Percentiles rank a stretch among this genome's conserved stretches.
These are phyloP conservation scores for Caenorhabditis doughertyi DNA, from an alignment of 2,888 invertebrate species.

Conservation along the genomic window DNA sequence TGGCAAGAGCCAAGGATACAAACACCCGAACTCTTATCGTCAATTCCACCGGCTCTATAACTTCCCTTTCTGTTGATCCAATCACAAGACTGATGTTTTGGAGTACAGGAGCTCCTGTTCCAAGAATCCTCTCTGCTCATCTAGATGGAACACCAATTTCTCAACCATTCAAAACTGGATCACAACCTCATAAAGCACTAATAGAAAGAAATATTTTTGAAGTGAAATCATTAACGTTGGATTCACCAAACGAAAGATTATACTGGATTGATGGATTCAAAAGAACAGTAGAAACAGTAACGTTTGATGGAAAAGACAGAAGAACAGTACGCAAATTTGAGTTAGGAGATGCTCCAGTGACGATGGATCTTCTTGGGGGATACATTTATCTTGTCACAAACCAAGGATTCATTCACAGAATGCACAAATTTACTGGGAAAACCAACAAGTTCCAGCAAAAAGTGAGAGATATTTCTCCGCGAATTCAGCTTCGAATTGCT, in stretches of 20 bases:
- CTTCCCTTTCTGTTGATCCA: slow-evolving; percentile 44
- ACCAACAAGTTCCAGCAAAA: slow-evolving; percentile 12
- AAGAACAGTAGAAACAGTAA: slow-evolving; percentile 41
- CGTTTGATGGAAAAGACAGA: slow-evolving; percentile 44
- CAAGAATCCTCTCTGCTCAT: slow-evolving; percentile 36
- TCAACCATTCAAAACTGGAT: slow-evolving; percentile 21
- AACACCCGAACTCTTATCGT: slow-evolving; percentile 38
- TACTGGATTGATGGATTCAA: slow-evolving; percentile 46
- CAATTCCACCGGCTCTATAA: slow-evolving; percentile 53
- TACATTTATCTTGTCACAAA: slow-evolving; percentile 44
- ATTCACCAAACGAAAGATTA: slow-evolving; percentile 39
- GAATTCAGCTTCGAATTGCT: slow-evolving; percentile 35
- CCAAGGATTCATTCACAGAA: slow-evolving; percentile 32
- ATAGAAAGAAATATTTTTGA: slow-evolving; percentile 50
- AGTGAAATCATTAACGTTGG: slow-evolving; percentile 31
- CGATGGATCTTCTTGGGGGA: slow-evolving; percentile 54
- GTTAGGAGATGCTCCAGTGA: slow-evolving; percentile 32
- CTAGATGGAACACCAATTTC: slow-evolving; percentile 53
- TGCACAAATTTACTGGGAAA: slow-evolving; percentile 61
- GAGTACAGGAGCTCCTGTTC: slow-evolving; percentile 27
- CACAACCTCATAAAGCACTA: slow-evolving; percentile 35
- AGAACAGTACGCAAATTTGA: slow-evolving; percentile 54
- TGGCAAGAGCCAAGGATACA: slow-evolving; percentile 1
- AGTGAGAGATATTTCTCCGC: slow-evolving; percentile 35
- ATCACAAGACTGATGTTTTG: slow-evolving; percentile 45